Evolutionary conservation across 2,113 vertebrate genomes (phyloP).

Genomic region (Gnathonemus longibarbis): DNA sequence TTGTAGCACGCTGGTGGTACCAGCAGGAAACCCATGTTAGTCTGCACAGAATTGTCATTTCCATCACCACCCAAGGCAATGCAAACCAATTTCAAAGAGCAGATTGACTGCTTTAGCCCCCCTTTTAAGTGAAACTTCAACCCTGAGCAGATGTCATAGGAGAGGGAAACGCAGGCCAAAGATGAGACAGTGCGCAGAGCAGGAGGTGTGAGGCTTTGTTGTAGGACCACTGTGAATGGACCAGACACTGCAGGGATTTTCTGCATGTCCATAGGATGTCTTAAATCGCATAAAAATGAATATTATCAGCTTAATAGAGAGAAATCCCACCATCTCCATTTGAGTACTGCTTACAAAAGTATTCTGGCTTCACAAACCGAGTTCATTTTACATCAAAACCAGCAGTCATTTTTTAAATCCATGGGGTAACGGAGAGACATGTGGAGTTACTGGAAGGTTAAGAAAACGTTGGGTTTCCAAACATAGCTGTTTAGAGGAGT

Average conservation of each 20-base stretch:
- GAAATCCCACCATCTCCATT: slow-evolving; percentile 25
- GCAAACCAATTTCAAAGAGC: slow-evolving; percentile 38
- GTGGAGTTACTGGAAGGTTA: slow-evolving; percentile 30
- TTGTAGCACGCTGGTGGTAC: slow-evolving; percentile 10
- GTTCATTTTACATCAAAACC: slow-evolving; percentile 31
- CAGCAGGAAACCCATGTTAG: slow-evolving; percentile 31
- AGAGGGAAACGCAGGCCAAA: slow-evolving; percentile 31
- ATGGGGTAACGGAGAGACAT: slow-evolving; percentile 5
- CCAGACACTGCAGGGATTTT: slow-evolving; percentile 38
- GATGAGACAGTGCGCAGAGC: slow-evolving; percentile 29
- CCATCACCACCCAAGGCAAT: slow-evolving; percentile 32
- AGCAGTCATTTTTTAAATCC: slow-evolving; percentile 16
- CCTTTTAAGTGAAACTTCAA: slow-evolving; percentile 45
- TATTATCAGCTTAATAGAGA: slow-evolving; percentile 13
- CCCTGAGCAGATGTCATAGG: slow-evolving; percentile 49
- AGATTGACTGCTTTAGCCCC: slow-evolving; percentile 43
- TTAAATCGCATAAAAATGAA: slow-evolving; percentile 33
- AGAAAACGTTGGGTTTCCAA: slow-evolving; percentile 25
- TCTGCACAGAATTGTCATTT: slow-evolving; percentile 35
- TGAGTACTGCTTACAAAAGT: slow-evolving; percentile 37
- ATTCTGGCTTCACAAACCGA: slow-evolving; percentile 18
- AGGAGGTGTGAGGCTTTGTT: slow-evolving; percentile 45
- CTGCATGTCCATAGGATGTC: slow-evolving; percentile 41
- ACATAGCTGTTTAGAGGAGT: slow-evolving; percentile 19
- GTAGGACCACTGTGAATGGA: slow-evolving; percentile 39